Base-by-base conservation (phyloP, 2,797 vertebrate species). In the Argentina silus region DNA sequence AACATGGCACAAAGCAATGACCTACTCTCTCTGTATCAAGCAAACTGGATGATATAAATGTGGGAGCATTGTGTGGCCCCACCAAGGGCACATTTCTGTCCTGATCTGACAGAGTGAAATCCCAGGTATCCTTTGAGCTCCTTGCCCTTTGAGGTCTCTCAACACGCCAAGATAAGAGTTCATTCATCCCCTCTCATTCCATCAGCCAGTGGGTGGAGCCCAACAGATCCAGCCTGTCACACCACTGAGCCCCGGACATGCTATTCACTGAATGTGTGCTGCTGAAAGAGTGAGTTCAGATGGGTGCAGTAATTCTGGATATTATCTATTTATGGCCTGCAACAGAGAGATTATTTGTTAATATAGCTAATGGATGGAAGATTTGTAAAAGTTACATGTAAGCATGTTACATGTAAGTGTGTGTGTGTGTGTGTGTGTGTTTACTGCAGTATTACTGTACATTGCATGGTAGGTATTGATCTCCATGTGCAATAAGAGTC, bases 81-180 rank as follows among this genome's bases (percentile, higher is more conserved):
- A 53, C 73, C 74, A 57, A 51, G 51, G 78, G 17, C 68, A 74
- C 77, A 81, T 86, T 88, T 88, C 66, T 56, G 88, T 88, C 84
- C 64, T 79, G 72, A 3, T 85, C 79, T 85, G 81, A 87, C 81
- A 76, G 84, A 78, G 73, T 74, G 63, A 81, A 14, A 27, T 67
- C 10, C 23, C 19, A 15, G 11, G 44, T 23, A 80, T 67, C 44
- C 77, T 88, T 83, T 85, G 73, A 85, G 81, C 68, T 67, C 73
- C 77, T 76, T 75, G 43, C 77, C 67, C 3, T 86, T 87, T 76
- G 69, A 84, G 76, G 72, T 87, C 77, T 84, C 79, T 83, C 85
- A 85, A 70, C 84, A 70, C 75, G 69, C 85, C 87, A 82, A 74
- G 81, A 87, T 86, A 78, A 83, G 79, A 86, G 74, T 85, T 62